phyloP scores from a whole-genome alignment of 2,888 invertebrate genomes.

The Copidosoma aretas region DNA sequence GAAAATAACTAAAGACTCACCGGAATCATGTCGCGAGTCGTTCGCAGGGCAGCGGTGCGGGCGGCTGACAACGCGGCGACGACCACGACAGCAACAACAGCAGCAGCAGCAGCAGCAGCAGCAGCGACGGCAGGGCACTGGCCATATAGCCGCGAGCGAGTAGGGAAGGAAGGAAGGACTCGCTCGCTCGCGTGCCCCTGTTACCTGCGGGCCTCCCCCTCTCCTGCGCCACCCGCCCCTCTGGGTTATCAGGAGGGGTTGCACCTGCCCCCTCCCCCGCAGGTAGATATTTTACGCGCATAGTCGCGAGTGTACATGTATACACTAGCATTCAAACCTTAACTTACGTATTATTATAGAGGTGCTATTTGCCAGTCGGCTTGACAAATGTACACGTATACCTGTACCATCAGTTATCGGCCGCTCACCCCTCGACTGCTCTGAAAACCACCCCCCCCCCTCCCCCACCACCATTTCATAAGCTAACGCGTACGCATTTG shows the following conservation, averaged over 20 bases:
- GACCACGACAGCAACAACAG: slow-evolving; percentile 10
- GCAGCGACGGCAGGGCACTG: slow-evolving; percentile 31
- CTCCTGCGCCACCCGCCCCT: not conserved
- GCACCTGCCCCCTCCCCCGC: not conserved
- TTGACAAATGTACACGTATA: too few species aligned
- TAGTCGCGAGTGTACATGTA: too few species aligned
- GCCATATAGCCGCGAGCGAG: not conserved
- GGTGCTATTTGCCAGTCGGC: too few species aligned
- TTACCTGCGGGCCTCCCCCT: slow-evolving; percentile 2
- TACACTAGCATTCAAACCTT: too few species aligned
- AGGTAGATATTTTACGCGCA: too few species aligned
- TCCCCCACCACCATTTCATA: too few species aligned
- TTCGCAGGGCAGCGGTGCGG: not conserved
- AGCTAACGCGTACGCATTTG: too few species aligned
- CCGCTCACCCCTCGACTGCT: not conserved
- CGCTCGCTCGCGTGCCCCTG: not conserved
- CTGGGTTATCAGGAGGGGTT: slow-evolving; percentile 2
- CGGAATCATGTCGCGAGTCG: slow-evolving; percentile 16
- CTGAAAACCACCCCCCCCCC: too few species aligned
- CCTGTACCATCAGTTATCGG: not conserved
- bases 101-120: slow-evolving; percentile 12
- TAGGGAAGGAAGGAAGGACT: slow-evolving; percentile 3
- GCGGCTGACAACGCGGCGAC: not conserved
- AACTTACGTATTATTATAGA: too few species aligned
- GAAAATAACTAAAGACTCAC: slow-evolving; percentile 9